A percentile compares a stretch with the other conserved stretches of the same genome.
phyloP scores from a whole-genome alignment of 2,113 vertebrate species.

The Marcusenius ussheri region DNA sequence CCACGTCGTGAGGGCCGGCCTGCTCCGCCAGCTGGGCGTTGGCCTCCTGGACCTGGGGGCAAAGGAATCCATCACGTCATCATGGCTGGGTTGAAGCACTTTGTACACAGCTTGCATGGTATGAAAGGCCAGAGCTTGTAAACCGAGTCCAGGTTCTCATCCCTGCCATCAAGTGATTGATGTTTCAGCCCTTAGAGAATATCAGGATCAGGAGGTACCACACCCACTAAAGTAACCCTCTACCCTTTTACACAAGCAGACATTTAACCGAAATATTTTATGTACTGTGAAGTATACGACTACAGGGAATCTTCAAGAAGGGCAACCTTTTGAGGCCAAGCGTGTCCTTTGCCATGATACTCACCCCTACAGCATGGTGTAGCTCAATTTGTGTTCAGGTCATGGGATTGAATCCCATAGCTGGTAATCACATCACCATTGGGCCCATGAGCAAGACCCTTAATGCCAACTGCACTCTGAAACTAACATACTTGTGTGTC shows the following conservation, averaged over 20 bases:
- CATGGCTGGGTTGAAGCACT: background rate
- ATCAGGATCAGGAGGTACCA: background rate
- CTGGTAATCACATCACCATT: background rate
- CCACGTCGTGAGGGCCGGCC: constrained; percentile 56
- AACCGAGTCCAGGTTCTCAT: background rate
- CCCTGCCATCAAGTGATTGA: background rate
- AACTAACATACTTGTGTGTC: background rate
- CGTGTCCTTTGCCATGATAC: background rate
- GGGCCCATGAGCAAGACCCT: background rate
- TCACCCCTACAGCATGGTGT: background rate
- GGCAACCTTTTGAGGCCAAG: background rate
- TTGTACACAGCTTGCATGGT: background rate
- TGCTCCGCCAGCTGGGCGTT: constrained; percentile 89
- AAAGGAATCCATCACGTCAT: background rate
- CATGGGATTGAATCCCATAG: background rate
- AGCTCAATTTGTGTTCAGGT: background rate
- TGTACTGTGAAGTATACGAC: background rate
- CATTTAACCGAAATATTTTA: background rate
- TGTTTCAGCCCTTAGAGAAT: background rate
- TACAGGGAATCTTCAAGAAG: background rate
- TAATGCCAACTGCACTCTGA: background rate
- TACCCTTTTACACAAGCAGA: background rate
- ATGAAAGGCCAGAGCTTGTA: background rate
- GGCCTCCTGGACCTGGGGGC: constrained; percentile 79
- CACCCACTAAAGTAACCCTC: background rate